Evolutionary conservation across 2,888 invertebrate species (phyloP), one percentile per base, ranked within the genome.

Genomic region (Mesochorus sp.): DNA sequence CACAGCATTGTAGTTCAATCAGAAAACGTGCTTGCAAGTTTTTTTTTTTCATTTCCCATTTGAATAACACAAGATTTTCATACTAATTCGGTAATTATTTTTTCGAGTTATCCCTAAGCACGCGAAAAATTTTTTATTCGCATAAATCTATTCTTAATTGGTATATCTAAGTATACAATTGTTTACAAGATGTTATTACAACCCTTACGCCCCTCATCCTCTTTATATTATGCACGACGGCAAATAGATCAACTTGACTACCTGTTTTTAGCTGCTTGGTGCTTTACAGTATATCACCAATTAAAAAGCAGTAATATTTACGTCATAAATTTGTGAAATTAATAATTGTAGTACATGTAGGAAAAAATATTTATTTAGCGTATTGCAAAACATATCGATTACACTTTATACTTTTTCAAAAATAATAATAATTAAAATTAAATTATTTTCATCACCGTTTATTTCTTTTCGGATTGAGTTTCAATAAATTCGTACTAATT

Each of bases 391-490:
- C 24, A 37, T 14, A 37, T n/a, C 39, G 5, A 37, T 57, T 39
- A 37, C 57, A 57, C 12, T 67, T 51, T 24, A 39, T 37, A 53
- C 26, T 53, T 67, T 51, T 2, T 19, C 0, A 0, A n/a, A 8
- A 39, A n/a, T n/a, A n/a, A n/a, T 37, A 14, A 14, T 31, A 5
- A 31, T 42, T 21, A 42, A 24, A 64, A 47, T 21, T 64, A 5
- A 47, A 47, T 19, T 47, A 21, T 67, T 67, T 67, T 51, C 24
- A 53, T 53, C 53, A 67, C 67, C 42, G 53, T 67, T 4, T 14
- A 6, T 55, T 61, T n/a, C n/a, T 67, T 28, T 67, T 67, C 12
- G 37, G 10, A 67, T 53, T 39, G 47, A 47, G 70, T n/a, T n/a
- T n/a, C n/a, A n/a, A n/a, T n/a, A n/a, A n/a, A n/a, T n/a, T n/a